Base-by-base conservation (phyloP, 2,797 vertebrate species). In the Kryptolebias ocellatus region DNA sequence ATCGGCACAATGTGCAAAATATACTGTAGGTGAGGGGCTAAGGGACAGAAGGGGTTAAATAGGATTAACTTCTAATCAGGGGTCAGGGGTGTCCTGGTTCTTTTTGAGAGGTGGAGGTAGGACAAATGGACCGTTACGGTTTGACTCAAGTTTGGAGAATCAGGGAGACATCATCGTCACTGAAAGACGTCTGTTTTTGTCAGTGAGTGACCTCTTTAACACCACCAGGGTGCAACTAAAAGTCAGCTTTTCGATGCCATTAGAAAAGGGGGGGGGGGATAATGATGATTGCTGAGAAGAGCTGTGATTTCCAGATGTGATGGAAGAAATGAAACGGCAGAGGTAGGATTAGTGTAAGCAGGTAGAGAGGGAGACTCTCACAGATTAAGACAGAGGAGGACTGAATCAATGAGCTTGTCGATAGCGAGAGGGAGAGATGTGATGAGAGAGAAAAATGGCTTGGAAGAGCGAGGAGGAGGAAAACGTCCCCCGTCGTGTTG, bases 361-460 rank as follows among this genome's bases (percentile, higher is more conserved):
- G 85, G 83, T 81, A 69, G 72, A 70, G 73, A 68, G 81, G 78
- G 67, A 65, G 84, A 83, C 65, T 72, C 37, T 4, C 28, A 72
- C 74, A 84, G 84, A 90, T 84, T 81, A 83, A 77, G 78, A 84
- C 72, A 0, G 53, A 76, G 73, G 53, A 52, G 60, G 63, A 75
- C 71, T 49, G 70, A 82, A 89, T 90, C 89, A 86, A 89, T 90
- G 84, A 72, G 84, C 53, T 34, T 2, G 78, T 87, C 83, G 45
- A 89, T 84, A 69, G 67, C 0, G 79, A 81, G 82, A 68, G 67
- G 72, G 76, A 67, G 76, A 72, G 78, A 79, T 74, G 82, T 60
- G 83, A 78, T 54, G 86, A 79, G 84, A 72, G 72, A 84, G 80
- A 76, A 54, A 82, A 74, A 84, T 76, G 72, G 78, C 76, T 6